These are phyloP conservation scores for Pedionomus torquatus DNA, from an alignment of 2,113 vertebrate genomes.

Conservation along the genomic window DNA sequence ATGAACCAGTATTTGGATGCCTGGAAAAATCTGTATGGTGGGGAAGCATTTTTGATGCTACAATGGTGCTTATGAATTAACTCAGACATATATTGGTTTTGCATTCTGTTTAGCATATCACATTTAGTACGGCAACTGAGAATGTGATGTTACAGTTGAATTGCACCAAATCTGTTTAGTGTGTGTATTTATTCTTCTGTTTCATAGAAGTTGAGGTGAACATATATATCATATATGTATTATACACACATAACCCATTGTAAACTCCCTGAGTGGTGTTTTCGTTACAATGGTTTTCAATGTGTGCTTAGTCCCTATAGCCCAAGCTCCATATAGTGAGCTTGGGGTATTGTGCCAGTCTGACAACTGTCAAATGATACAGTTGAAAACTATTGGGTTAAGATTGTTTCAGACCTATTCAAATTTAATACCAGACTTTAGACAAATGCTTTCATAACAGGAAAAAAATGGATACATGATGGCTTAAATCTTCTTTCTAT, in stretches of 20 bases:
- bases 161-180: not conserved
- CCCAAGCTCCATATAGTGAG: not conserved
- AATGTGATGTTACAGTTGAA: not conserved
- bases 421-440: conserved; percentile 69
- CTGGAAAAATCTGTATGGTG: not conserved
- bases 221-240: rapidly evolving
- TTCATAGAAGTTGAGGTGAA: not conserved
- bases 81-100: not conserved
- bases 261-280: not conserved
- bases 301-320: rapidly evolving
- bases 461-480: conserved; percentile 68
- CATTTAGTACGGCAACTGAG: not conserved
- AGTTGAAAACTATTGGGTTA: conserved; percentile 44
- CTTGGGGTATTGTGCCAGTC: not conserved
- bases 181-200: not conserved
- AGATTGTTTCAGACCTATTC: conserved; percentile 63
- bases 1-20: not conserved
- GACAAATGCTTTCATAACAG: conserved; percentile 75
- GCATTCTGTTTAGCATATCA: not conserved
- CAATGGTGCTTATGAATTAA: not conserved
- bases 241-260: rapidly evolving
- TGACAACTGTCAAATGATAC: conserved; percentile 7
- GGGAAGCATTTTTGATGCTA: not conserved
- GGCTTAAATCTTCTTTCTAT: conserved; percentile 74
- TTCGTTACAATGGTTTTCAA: not conserved